Conservation (phyloP, 2,113 vertebrate genomes). For the Pelmatolapia mariae region DNA sequence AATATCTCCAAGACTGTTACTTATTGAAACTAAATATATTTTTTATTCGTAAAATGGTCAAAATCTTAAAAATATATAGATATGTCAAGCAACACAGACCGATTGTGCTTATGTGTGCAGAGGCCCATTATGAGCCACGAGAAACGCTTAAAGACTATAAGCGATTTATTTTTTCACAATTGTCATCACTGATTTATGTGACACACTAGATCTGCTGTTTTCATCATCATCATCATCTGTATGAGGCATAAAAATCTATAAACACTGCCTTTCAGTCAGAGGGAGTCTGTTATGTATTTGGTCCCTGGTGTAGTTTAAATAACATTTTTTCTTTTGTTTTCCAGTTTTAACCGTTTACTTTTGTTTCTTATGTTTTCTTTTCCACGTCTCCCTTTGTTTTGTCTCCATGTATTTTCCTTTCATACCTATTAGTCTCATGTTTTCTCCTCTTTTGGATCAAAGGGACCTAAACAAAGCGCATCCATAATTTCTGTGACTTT, state of each 20-base stretch:
- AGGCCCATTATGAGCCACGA: background rate
- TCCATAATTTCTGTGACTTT: background rate
- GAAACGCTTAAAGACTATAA: background rate
- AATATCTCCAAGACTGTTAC: background rate
- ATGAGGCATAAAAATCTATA: background rate
- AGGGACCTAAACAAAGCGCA: background rate
- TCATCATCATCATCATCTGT: background rate
- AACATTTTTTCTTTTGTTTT: background rate
- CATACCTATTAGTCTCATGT: background rate
- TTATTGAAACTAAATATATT: background rate
- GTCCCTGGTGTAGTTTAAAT: background rate
- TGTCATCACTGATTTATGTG: background rate
- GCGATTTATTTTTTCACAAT: background rate
- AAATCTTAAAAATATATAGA: background rate
- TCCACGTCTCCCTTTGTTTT: background rate
- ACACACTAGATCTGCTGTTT: background rate
- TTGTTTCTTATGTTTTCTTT: background rate
- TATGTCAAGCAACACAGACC: background rate
- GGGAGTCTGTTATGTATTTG: background rate
- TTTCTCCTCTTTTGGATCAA: background rate
- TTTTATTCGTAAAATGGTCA: background rate
- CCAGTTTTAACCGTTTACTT: background rate
- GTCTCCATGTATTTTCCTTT: background rate
- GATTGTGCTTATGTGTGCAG: background rate
- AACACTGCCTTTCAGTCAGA: background rate